These are phyloP conservation scores for Heliocidaris tuberculata DNA, from an alignment of 35 echinoderm and acorn worm genomes.

Conservation along the genomic window DNA sequence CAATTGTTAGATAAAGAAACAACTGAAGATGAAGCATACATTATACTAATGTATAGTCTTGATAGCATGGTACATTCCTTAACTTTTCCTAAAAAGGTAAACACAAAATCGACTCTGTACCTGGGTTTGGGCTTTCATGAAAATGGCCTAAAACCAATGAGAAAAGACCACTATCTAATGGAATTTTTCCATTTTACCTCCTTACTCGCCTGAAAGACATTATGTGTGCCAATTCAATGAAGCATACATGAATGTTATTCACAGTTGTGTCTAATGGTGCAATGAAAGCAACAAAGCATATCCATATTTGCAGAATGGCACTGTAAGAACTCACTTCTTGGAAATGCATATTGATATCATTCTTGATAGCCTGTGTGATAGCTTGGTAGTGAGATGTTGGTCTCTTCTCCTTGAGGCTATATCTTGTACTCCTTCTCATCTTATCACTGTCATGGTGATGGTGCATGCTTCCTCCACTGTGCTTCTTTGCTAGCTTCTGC, in stretches of 20 bases:
- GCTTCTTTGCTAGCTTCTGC: conserved; percentile 21
- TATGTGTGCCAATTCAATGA: too few relatives aligned
- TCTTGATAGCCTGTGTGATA: conserved; percentile 13
- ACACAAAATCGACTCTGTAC: too few relatives aligned
- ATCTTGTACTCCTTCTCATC: conserved; percentile 32
- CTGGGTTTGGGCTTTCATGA: too few relatives aligned
- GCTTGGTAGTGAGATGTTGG: conserved; percentile 34
- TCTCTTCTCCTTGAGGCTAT: not conserved
- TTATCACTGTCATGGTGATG: not conserved
- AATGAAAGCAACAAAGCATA: not conserved
- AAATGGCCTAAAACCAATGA: too few relatives aligned
- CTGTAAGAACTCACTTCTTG: not conserved
- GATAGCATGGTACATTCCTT: too few relatives aligned
- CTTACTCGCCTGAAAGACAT: too few relatives aligned
- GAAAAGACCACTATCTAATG: too few relatives aligned
- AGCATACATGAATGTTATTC: not conserved
- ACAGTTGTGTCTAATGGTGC: not conserved
- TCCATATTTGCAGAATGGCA: not conserved
- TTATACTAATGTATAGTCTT: too few relatives aligned
- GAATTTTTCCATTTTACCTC: too few relatives aligned
- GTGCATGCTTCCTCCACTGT: not conserved
- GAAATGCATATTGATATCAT: not conserved
- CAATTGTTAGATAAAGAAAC: too few relatives aligned
- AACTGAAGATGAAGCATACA: too few relatives aligned
- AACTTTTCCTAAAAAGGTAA: too few relatives aligned